These are phyloP conservation scores for Pelobates cultripes DNA, from an alignment of 2,797 vertebrate genomes.

Conservation along the genomic window DNA sequence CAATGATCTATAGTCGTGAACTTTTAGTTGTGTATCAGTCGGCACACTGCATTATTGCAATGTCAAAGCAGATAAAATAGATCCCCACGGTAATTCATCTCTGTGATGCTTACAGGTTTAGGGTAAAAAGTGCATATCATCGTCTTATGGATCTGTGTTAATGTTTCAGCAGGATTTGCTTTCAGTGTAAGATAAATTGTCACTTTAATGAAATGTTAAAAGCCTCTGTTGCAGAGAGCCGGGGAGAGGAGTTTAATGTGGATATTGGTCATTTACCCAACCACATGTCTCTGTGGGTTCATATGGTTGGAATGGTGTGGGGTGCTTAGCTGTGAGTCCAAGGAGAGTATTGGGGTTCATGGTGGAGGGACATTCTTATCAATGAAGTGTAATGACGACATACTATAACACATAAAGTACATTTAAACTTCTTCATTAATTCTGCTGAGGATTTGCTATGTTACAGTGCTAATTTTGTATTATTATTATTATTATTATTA, in stretches of 20 bases:
- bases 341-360: too few species aligned
- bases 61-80: slow-evolving; percentile 49
- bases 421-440: too few species aligned
- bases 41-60: slow-evolving; percentile 38
- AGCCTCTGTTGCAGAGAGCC: slow-evolving; percentile 34
- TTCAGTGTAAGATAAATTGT: slow-evolving; percentile 40
- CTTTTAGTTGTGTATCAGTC: slow-evolving; percentile 40
- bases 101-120: slow-evolving; percentile 38
- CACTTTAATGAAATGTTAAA: slow-evolving; percentile 50
- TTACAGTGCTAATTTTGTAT: too few species aligned
- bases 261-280: slow-evolving; percentile 18
- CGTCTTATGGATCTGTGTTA: slow-evolving; percentile 27
- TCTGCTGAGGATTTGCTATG: too few species aligned
- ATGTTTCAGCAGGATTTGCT: slow-evolving; percentile 47
- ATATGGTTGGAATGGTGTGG: too few species aligned
- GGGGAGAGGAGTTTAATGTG: slow-evolving; percentile 21
- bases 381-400: too few species aligned
- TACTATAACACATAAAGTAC: too few species aligned
- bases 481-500: too few species aligned
- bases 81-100: slow-evolving; percentile 38
- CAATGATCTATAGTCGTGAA: slow-evolving; percentile 48
- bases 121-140: slow-evolving; percentile 48
- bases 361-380: too few species aligned
- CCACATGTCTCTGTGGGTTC: background rate
- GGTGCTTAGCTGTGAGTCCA: too few species aligned